Base-by-base conservation (phyloP, 2,113 vertebrate species). In the Oxyura jamaicensis region DNA sequence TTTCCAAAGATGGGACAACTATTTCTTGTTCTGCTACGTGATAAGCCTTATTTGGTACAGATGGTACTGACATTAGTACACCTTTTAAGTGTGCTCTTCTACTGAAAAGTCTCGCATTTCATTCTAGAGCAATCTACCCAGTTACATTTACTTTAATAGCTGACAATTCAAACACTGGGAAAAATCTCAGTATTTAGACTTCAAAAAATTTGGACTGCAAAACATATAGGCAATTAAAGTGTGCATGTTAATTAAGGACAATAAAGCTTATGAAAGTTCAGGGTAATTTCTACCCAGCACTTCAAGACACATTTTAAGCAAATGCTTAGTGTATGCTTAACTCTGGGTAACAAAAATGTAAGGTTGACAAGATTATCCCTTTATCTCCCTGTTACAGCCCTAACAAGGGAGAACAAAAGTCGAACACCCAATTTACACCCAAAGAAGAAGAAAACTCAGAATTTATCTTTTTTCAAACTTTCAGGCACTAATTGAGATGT, bases 311-410 rank as follows among this genome's bases (percentile, higher is more conserved):
- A 79, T n/a, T 74, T 77, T 46, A 86, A 73, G 53, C 14, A 83
- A 65, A 39, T 36, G 35, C 14, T 86, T 86, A 68, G 62, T 78
- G 58, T 69, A 60, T 21, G 65, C 29, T 95, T 93, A 88, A 91
- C 71, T 80, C 58, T 48, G 48, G 41, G 58, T 0, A 77, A 63
- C 67, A 95, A 86, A 95, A 84, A 66, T 50, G 39, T 2, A 73
- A 59, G 46, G 58, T 76, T 81, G 85, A n/a, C 10, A 13, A 96
- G 96, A 95, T 96, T 83, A 96, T 73, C 74, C 71, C 65, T 95
- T 96, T 97, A 97, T 97, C 97, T 96, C 67, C 23, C 75, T 56
- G 20, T 10, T 66, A 55, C 96, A 97, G 94, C 35, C 69, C 55
- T 83, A 65, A 90, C 16, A 62, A 77, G 48, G 26, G 56, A 79